phyloP scores from a whole-genome alignment of 37 sponge, comb jelly and placozoan species.

The Spongilla lacustris region DNA sequence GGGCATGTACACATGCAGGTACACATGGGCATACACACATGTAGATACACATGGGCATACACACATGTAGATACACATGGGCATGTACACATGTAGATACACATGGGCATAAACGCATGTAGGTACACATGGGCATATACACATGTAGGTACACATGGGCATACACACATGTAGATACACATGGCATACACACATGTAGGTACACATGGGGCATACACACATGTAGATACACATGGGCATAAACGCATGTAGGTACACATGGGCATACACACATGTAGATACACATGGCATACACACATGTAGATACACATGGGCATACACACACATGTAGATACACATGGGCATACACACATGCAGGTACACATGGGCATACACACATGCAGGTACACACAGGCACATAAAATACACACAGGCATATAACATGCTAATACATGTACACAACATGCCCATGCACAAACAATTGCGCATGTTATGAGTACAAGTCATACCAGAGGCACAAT shows the following conservation, averaged over 20 bases:
- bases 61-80: neutral
- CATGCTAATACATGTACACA: constrained; percentile 19
- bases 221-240: neutral
- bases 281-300: constrained; percentile 23
- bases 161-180: neutral
- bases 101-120: too few relatives aligned
- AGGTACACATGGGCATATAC: too few relatives aligned
- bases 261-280: neutral
- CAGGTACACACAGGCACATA: neutral
- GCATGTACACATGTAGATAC: neutral
- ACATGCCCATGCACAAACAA: too few relatives aligned
- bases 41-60: neutral
- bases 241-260: neutral
- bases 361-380: constrained; percentile 12
- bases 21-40: neutral
- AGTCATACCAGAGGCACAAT: too few relatives aligned
- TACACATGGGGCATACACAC: neutral
- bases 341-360: constrained; percentile 48
- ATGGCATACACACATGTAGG: neutral
- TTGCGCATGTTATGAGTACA: too few relatives aligned
- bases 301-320: constrained; percentile 21
- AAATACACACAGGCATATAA: constrained; percentile 4
- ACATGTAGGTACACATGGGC: too few relatives aligned
- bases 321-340: constrained; percentile 35
- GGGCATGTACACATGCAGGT: neutral